phyloP scores from a whole-genome alignment of 2,113 vertebrate species.

The Indicator indicator region DNA sequence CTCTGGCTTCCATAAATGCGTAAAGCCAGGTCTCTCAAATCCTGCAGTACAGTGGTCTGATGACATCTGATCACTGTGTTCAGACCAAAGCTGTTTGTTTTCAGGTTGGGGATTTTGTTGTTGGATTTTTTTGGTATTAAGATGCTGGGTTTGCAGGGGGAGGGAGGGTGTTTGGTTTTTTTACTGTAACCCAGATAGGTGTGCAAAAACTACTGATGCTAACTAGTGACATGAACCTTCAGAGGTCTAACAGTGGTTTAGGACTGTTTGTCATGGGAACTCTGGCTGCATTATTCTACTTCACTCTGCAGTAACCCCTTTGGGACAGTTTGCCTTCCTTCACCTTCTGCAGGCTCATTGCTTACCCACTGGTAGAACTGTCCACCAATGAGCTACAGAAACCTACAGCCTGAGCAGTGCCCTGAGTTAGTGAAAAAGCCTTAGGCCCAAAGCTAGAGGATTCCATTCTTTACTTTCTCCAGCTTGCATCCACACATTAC shows the following conservation, averaged over 20 bases:
- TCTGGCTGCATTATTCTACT: background rate
- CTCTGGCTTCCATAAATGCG: background rate
- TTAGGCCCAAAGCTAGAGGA: background rate
- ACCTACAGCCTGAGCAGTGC: background rate
- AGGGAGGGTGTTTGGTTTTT: background rate
- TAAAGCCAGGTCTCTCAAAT: background rate
- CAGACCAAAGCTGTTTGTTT: background rate
- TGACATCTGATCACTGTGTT: background rate
- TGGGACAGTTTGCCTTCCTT: background rate
- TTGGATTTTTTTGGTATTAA: background rate
- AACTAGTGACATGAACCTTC: background rate
- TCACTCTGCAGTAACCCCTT: background rate
- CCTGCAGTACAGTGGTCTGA: background rate
- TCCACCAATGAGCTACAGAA: background rate
- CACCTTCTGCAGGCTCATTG: background rate
- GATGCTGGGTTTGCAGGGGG: background rate
- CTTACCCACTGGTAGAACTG: rapidly evolving
- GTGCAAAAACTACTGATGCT: constrained; percentile 3
- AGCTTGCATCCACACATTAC: background rate
- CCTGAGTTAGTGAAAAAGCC: background rate
- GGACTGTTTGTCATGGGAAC: background rate
- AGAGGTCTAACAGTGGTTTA: background rate
- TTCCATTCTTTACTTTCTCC: background rate
- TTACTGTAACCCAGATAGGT: background rate
- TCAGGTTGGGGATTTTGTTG: background rate